Percentiles rank a stretch among this genome's conserved stretches.
Evolutionary conservation across 2,888 invertebrate species (phyloP).

Genomic region (Sphaeridia pumilis): DNA sequence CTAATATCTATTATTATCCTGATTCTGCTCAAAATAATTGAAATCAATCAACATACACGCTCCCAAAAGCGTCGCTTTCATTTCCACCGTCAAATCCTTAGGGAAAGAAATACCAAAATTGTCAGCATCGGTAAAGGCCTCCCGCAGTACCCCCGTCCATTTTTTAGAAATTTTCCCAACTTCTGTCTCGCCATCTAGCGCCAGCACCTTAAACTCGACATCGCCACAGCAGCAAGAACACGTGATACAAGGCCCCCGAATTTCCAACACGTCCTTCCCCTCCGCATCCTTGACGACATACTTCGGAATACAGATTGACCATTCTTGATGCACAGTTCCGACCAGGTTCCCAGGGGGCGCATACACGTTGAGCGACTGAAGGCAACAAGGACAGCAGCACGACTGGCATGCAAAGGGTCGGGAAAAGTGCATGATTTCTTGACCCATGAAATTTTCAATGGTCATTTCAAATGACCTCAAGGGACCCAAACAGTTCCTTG

Average conservation of each 20-base stretch:
- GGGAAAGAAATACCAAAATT: slow-evolving; percentile 13
- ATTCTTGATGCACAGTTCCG: slow-evolving; percentile 9
- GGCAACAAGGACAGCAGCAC: slow-evolving; percentile 2
- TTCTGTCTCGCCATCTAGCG: slow-evolving; percentile 8
- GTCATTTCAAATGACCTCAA: slow-evolving; percentile 1
- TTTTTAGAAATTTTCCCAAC: slow-evolving; percentile 12
- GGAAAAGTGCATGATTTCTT: slow-evolving; percentile 5
- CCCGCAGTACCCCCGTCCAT: slow-evolving; percentile 12
- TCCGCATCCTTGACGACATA: slow-evolving; percentile 37
- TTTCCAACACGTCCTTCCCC: slow-evolving; percentile 37
- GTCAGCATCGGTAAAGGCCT: slow-evolving; percentile 14
- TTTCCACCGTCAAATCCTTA: slow-evolving; percentile 7
- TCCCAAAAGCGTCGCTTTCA: slow-evolving; percentile 9
- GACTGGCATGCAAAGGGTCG: background rate
- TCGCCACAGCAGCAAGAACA: slow-evolving; percentile 42
- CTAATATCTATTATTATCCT: too few species aligned
- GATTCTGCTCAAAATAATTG: slow-evolving; percentile 4
- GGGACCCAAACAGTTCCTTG: background rate
- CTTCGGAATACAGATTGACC: slow-evolving; percentile 22
- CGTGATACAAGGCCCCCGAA: slow-evolving; percentile 40
- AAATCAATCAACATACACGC: slow-evolving; percentile 8
- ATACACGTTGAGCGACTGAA: background rate
- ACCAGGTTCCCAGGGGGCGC: background rate
- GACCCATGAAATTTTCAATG: background rate
- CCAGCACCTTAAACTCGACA: slow-evolving; percentile 40